phyloP scores from a whole-genome alignment of 2,888 invertebrate genomes.

The Pyrochroa serraticornis region DNA sequence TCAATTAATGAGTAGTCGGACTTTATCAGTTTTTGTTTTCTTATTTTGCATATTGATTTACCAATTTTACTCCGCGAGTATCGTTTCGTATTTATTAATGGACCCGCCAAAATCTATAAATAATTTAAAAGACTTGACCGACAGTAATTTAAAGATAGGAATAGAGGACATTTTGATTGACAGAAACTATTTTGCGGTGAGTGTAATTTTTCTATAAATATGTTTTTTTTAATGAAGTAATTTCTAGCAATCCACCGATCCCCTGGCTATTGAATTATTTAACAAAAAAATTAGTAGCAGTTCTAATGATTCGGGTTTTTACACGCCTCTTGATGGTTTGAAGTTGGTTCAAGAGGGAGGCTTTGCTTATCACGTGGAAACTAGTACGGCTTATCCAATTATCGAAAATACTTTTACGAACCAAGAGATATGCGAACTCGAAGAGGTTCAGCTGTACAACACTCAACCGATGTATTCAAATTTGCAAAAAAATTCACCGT shows the following conservation, averaged over 20 bases:
- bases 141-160: constrained; percentile 66
- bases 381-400: constrained; percentile 70
- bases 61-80: constrained; percentile 74
- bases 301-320: constrained; percentile 57
- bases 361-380: constrained; percentile 74
- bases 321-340: constrained; percentile 64
- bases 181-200: constrained; percentile 68
- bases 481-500: constrained; percentile 67
- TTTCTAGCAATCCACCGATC: constrained; percentile 68
- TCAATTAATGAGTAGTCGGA: constrained; percentile 42
- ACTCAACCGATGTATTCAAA: constrained; percentile 65
- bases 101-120: constrained; percentile 68
- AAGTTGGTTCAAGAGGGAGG: constrained; percentile 66
- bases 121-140: constrained; percentile 63
- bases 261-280: constrained; percentile 65
- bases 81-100: constrained; percentile 69
- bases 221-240: constrained; percentile 20
- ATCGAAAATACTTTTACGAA: constrained; percentile 69
- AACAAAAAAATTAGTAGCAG: constrained; percentile 61
- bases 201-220: constrained; percentile 22
- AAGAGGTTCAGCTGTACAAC: constrained; percentile 67
- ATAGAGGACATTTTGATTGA: constrained; percentile 70
- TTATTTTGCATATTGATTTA: constrained; percentile 67
- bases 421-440: constrained; percentile 70
- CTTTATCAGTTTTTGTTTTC: constrained; percentile 45